phyloP scores from a whole-genome alignment of 2,797 vertebrate genomes.

The Harpagifer antarcticus region DNA sequence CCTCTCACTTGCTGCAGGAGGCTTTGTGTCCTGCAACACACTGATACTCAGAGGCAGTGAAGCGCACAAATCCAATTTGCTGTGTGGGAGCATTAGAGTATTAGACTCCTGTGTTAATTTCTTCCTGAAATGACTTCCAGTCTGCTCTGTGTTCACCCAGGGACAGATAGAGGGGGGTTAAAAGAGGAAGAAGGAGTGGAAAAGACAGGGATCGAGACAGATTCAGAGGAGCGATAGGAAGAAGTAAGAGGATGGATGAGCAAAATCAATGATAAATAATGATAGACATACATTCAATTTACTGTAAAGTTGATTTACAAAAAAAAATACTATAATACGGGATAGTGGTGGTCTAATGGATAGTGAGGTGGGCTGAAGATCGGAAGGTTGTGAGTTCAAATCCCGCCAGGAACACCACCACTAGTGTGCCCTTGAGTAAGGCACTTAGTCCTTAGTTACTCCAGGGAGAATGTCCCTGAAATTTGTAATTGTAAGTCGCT shows the following conservation, averaged over 20 bases:
- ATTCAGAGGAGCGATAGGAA: slow-evolving; percentile 1
- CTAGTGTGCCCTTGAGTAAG: no score
- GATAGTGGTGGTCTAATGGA: no score
- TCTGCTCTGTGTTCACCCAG: slow-evolving; percentile 37
- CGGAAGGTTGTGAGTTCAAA: no score
- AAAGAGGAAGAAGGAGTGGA: neutral
- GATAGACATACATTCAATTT: no score
- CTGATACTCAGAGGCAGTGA: slow-evolving; percentile 68
- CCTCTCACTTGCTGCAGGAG: slow-evolving; percentile 46
- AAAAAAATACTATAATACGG: no score
- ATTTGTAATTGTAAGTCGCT: no score
- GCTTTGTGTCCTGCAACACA: slow-evolving; percentile 63
- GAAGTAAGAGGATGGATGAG: neutral
- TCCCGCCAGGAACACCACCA: no score
- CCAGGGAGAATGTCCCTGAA: no score
- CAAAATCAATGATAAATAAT: neutral
- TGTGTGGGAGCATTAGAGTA: slow-evolving; percentile 68
- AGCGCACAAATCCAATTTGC: slow-evolving; percentile 76
- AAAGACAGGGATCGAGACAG: neutral
- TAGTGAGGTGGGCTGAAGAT: no score
- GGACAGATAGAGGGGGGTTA: slow-evolving; percentile 8
- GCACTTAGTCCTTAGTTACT: no score
- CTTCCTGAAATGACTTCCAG: slow-evolving; percentile 73
- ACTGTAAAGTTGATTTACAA: no score
- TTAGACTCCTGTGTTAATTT: slow-evolving; percentile 73